These are phyloP conservation scores for Drosophila formosana DNA, from an alignment of 2,888 invertebrate species.

Conservation along the genomic window DNA sequence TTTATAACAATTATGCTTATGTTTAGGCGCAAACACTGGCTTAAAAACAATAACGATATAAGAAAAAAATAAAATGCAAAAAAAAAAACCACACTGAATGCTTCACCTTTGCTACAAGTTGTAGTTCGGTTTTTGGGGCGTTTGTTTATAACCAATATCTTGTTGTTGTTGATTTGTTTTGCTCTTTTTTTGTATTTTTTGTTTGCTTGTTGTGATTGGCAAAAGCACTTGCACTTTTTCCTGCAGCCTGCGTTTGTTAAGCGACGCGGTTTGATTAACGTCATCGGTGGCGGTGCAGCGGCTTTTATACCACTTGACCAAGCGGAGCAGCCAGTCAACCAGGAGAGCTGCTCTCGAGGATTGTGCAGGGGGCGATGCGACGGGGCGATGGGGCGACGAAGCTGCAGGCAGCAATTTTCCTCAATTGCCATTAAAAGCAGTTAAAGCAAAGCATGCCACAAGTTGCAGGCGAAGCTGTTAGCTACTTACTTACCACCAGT, in stretches of 20 bases:
- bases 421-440: slow-evolving; percentile 64
- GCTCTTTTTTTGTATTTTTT: neutral
- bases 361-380: neutral
- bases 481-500: slow-evolving; percentile 17
- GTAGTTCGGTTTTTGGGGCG: slow-evolving; percentile 26
- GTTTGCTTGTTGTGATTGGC: slow-evolving; percentile 19
- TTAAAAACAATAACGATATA: slow-evolving; percentile 37
- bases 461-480: slow-evolving; percentile 33
- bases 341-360: slow-evolving; percentile 6
- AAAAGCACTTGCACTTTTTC: slow-evolving; percentile 28
- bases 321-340: slow-evolving; percentile 15
- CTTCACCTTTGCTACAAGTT: slow-evolving; percentile 48
- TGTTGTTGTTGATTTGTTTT: slow-evolving; percentile 16
- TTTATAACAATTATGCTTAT: slow-evolving; percentile 50
- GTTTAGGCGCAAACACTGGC: slow-evolving; percentile 33
- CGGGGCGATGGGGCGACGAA: slow-evolving; percentile 7
- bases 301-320: slow-evolving; percentile 63
- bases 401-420: slow-evolving; percentile 53
- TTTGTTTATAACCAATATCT: slow-evolving; percentile 35
- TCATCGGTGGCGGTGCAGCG: slow-evolving; percentile 28
- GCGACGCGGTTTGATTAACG: slow-evolving; percentile 77
- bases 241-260: slow-evolving; percentile 52
- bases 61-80: neutral
- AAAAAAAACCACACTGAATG: slow-evolving; percentile 27
- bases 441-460: slow-evolving; percentile 55